These are phyloP conservation scores for Acronicta alni DNA, from an alignment of 2,888 invertebrate species.

Conservation along the genomic window DNA sequence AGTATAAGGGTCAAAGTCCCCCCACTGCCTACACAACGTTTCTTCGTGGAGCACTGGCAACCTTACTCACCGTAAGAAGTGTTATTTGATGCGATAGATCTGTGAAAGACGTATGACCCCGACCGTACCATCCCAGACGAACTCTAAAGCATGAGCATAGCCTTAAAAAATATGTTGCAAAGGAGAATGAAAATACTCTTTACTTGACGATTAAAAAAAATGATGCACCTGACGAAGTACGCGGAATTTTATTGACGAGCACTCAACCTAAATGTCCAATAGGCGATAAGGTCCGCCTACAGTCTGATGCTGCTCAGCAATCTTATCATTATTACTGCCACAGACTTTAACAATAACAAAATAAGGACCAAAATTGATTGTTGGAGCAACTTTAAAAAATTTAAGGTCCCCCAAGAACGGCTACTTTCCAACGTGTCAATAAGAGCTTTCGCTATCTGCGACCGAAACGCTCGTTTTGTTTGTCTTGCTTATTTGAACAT, in stretches of 20 bases:
- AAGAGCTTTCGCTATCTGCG: slow-evolving; percentile 88
- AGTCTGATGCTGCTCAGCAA: slow-evolving; percentile 56
- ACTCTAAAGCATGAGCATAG: too few species aligned
- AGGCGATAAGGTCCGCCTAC: slow-evolving; percentile 78
- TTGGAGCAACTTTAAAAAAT: slow-evolving; percentile 50
- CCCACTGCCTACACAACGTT: too few species aligned
- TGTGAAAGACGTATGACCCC: too few species aligned
- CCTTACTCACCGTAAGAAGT: too few species aligned
- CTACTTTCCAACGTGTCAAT: slow-evolving; percentile 88
- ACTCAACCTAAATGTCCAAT: slow-evolving; percentile 83
- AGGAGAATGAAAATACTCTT: slow-evolving; percentile 25
- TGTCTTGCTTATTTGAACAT: slow-evolving; percentile 81
- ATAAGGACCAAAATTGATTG: slow-evolving; percentile 62
- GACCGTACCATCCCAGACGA: too few species aligned
- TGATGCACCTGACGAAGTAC: slow-evolving; percentile 54
- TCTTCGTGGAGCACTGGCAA: too few species aligned
- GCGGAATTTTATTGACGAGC: slow-evolving; percentile 60
- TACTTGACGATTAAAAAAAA: slow-evolving; percentile 49
- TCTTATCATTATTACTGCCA: slow-evolving; percentile 23
- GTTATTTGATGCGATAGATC: too few species aligned
- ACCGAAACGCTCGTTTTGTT: slow-evolving; percentile 79
- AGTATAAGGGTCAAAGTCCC: too few species aligned
- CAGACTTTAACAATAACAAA: slow-evolving; percentile 50
- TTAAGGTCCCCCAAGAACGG: slow-evolving; percentile 63
- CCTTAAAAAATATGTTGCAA: slow-evolving; percentile 9